phyloP scores from a whole-genome alignment of 2,113 vertebrate species.

The Tragelaphus imberbis region DNA sequence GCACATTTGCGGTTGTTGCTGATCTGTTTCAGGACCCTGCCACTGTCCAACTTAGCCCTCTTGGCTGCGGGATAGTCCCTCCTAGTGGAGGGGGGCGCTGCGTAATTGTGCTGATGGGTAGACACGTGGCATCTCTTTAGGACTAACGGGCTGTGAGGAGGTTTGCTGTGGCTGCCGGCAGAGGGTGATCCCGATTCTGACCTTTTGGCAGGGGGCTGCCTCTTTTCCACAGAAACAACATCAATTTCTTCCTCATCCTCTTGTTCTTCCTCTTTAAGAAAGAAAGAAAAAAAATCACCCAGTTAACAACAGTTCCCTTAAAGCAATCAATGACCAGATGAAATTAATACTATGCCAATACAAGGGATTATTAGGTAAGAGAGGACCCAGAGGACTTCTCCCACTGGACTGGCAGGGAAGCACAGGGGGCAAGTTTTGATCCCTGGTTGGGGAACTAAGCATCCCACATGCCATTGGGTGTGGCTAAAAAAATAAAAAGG shows the following conservation, averaged over 20 bases:
- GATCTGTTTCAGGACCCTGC: conserved; percentile 93
- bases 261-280: conserved; percentile 86
- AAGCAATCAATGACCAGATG: not conserved
- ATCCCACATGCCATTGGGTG: not conserved
- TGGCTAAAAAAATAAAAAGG: not conserved
- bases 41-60: conserved; percentile 91
- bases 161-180: conserved; percentile 77
- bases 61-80: conserved; percentile 91
- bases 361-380: not conserved
- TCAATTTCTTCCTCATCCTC: conserved; percentile 95
- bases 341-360: not conserved
- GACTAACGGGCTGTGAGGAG: conserved; percentile 92
- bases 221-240: conserved; percentile 93
- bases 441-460: not conserved
- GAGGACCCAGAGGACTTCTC: not conserved
- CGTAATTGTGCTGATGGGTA: conserved; percentile 98
- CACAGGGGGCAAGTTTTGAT: not conserved
- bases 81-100: conserved; percentile 91
- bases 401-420: too few species aligned
- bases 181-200: conserved; percentile 81
- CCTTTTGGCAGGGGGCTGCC: conserved; percentile 83
- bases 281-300: not conserved
- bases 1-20: conserved; percentile 94
- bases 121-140: conserved; percentile 97
- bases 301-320: not conserved